phyloP scores from a whole-genome alignment of 2,797 vertebrate genomes.

The Liasis olivaceus region DNA sequence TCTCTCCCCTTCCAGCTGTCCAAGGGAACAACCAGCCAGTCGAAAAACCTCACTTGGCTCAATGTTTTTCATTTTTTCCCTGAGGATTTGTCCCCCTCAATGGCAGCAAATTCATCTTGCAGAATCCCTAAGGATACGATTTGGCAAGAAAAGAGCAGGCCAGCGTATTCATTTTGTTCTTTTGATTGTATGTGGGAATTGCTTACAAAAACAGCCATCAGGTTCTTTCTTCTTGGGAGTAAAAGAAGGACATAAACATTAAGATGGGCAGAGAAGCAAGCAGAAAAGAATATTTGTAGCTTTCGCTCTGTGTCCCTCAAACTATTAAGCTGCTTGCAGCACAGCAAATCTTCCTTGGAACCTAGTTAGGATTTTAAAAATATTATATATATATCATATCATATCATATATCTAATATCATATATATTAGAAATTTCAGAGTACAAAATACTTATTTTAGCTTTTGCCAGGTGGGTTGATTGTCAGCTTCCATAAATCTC shows the following conservation, averaged over 20 bases:
- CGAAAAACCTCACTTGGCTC: slow-evolving; percentile 1
- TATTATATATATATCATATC: too few species aligned
- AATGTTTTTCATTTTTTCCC: slow-evolving; percentile 42
- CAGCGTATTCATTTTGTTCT: background rate
- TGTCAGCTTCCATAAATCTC: background rate
- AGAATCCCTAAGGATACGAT: slow-evolving; percentile 16
- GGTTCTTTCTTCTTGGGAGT: slow-evolving; percentile 23
- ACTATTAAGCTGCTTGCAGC: slow-evolving; percentile 10
- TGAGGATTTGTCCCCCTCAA: background rate
- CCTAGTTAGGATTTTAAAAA: slow-evolving; percentile 25
- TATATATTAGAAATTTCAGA: background rate
- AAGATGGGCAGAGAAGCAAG: background rate
- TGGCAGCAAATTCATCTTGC: slow-evolving; percentile 30
- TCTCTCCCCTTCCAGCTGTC: slow-evolving; percentile 51
- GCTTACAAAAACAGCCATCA: fast-evolving
- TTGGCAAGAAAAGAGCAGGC: slow-evolving; percentile 21
- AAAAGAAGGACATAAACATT: background rate
- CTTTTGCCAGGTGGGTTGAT: background rate
- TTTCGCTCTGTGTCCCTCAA: background rate
- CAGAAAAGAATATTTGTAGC: background rate
- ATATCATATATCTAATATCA: too few species aligned
- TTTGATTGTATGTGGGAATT: slow-evolving; percentile 39
- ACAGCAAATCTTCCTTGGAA: slow-evolving; percentile 14
- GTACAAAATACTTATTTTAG: background rate
- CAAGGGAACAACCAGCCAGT: slow-evolving; percentile 29